phyloP scores from a whole-genome alignment of 2,797 vertebrate species.

The Helostoma temminkii region DNA sequence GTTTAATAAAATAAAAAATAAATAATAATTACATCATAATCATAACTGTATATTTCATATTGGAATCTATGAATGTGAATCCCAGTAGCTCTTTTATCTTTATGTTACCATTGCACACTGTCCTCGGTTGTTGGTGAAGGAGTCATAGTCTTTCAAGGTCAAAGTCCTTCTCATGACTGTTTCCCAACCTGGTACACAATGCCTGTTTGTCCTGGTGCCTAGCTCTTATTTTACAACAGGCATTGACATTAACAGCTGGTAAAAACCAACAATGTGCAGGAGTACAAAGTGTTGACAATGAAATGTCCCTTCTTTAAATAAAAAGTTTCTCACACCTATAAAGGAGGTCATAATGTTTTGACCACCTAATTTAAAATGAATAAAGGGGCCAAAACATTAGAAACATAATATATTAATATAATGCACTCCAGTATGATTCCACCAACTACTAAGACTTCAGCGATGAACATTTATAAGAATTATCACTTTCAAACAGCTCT shows the following conservation, averaged over 20 bases:
- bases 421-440: too few species aligned
- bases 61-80: not conserved
- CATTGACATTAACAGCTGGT: not conserved
- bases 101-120: not conserved
- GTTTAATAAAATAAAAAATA: too few species aligned
- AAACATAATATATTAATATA: too few species aligned
- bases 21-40: too few species aligned
- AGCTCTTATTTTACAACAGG: conserved; percentile 5
- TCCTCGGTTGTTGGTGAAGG: not conserved
- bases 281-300: not conserved
- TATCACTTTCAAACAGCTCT: too few species aligned
- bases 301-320: not conserved
- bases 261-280: not conserved
- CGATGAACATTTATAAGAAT: too few species aligned
- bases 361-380: too few species aligned
- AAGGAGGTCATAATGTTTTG: too few species aligned
- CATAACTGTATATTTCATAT: not conserved
- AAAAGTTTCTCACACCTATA: not conserved
- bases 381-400: too few species aligned
- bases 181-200: conserved; percentile 10
- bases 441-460: too few species aligned
- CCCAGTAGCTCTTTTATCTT: not conserved
- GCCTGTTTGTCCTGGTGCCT: not conserved
- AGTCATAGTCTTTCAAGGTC: conserved; percentile 9
- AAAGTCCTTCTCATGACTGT: conserved; percentile 33